Base-by-base conservation (phyloP, 1,140 invertebrate species). In the Pantala flavescens region DNA sequence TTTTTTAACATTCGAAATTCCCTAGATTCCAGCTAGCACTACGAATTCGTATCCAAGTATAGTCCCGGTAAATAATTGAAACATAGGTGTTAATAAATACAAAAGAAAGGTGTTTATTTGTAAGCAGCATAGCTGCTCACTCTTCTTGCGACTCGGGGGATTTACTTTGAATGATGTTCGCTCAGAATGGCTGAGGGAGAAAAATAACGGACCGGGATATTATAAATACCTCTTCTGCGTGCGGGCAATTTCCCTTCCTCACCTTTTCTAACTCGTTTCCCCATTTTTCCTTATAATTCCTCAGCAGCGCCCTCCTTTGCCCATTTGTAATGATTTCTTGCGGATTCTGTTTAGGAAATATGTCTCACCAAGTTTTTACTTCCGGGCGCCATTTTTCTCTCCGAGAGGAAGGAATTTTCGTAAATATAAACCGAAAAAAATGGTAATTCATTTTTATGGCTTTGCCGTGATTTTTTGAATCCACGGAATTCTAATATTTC, bases 271-370 rank as follows among this genome's bases (percentile, higher is more conserved):
- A 63, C 49, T 16, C 49, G 16, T 16, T 36, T 9, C 16, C 49
- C n/a, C 49, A 63, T 63, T 63, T 63, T 63, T 63, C 49, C 49
- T 63, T 63, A 63, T 63, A 63, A 63, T 63, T 63, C 49, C 49
- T 63, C 49, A 3, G 14, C 49, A 63, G 14, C 49, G 1, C 16
- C 49, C n/a, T 63, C 12, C 49, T 63, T 21, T 14, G 49, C 14
- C n/a, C 49, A 63, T 63, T 63, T 63, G 49, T 63, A 63, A 63
- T 63, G 49, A 16, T 63, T 63, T 63, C 49, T 36, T 21, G 49
- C n/a, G 49, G 49, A 63, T 63, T 16, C 49, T 21, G 49, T 63
- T 63, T 63, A 63, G 49, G 49, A 63, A 63, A 63, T 63, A 63
- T 21, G 49, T 36, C 49, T 63, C 49, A 12, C n/a, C 16, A 63